phyloP scores from a whole-genome alignment of 1,140 invertebrate species.

The Melitaea cinxia region DNA sequence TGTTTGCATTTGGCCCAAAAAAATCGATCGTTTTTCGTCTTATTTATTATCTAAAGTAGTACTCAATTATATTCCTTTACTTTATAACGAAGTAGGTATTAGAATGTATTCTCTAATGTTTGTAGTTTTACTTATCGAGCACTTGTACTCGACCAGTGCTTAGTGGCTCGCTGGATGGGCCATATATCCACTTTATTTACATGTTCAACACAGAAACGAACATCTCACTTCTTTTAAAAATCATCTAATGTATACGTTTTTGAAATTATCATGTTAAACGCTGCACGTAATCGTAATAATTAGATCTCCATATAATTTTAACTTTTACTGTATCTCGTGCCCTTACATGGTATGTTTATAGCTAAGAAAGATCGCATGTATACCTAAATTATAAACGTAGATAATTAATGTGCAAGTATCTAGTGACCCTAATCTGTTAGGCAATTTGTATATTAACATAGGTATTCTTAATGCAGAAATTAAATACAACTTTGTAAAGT shows the following conservation, averaged over 20 bases:
- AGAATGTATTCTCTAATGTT: slow-evolving; percentile 53
- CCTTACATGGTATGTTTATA: slow-evolving; percentile 17
- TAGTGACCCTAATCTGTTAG: slow-evolving; percentile 37
- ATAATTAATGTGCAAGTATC: slow-evolving; percentile 24
- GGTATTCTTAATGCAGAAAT: slow-evolving; percentile 36
- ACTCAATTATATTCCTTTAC: slow-evolving; percentile 26
- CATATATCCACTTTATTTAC: slow-evolving; percentile 58
- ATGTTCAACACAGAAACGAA: slow-evolving; percentile 52
- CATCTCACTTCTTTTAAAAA: slow-evolving; percentile 67
- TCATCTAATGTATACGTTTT: slow-evolving; percentile 60
- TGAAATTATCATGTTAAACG: slow-evolving; percentile 60
- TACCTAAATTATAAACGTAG: slow-evolving; percentile 27
- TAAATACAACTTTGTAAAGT: slow-evolving; percentile 39
- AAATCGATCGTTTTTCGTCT: slow-evolving; percentile 69
- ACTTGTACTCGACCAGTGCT: slow-evolving; percentile 41
- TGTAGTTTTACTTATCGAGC: slow-evolving; percentile 66
- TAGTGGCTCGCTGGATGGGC: slow-evolving; percentile 36
- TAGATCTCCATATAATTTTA: slow-evolving; percentile 13
- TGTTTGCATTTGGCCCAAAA: slow-evolving; percentile 78
- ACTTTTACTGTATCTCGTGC: slow-evolving; percentile 20
- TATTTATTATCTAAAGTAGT: slow-evolving; percentile 56
- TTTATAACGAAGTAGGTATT: slow-evolving; percentile 27
- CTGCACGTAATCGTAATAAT: slow-evolving; percentile 23
- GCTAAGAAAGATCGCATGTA: slow-evolving; percentile 13
- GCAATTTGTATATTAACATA: slow-evolving; percentile 35